Evolutionary conservation across 2,797 vertebrate species (phyloP).

Genomic region (Acanthopagrus latus): DNA sequence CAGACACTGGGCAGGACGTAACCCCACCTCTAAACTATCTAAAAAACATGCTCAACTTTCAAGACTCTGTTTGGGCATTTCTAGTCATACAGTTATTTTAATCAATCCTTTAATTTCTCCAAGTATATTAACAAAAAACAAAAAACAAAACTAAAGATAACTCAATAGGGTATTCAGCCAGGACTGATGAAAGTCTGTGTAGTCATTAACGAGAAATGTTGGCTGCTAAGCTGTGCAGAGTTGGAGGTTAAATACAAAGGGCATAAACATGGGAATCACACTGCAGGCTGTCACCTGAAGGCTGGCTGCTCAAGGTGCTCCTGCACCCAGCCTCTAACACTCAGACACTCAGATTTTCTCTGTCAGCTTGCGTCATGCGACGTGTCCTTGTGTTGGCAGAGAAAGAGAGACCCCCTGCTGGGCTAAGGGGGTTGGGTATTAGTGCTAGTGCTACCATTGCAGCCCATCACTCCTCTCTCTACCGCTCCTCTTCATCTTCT

Average conservation of each 20-base stretch:
- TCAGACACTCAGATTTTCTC: conserved; percentile 59
- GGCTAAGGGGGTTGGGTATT: conserved; percentile 44
- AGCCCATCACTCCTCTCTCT: conserved; percentile 28
- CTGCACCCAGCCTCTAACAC: conserved; percentile 17
- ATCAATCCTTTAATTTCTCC: background rate
- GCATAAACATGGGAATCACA: conserved; percentile 41
- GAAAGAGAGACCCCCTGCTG: conserved; percentile 58
- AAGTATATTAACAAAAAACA: background rate
- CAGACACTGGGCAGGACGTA: conserved; percentile 76
- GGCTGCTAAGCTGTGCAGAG: background rate
- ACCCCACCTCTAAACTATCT: conserved; percentile 55
- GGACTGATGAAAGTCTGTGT: conserved; percentile 23
- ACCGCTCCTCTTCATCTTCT: conserved; percentile 41
- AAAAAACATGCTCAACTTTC: conserved; percentile 3
- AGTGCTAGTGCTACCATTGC: conserved; percentile 30
- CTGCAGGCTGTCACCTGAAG: conserved; percentile 6
- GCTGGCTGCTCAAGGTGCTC: conserved; percentile 39
- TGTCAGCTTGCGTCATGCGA: conserved; percentile 45
- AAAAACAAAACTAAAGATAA: background rate
- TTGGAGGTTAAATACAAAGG: conserved; percentile 53
- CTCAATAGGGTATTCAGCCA: background rate
- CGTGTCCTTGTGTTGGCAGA: conserved; percentile 53
- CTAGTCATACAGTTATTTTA: background rate
- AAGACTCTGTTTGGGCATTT: conserved; percentile 18
- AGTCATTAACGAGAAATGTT: conserved; percentile 3